phyloP scores from a whole-genome alignment of 1,140 invertebrate species.

The Lasioglossum baleicum region DNA sequence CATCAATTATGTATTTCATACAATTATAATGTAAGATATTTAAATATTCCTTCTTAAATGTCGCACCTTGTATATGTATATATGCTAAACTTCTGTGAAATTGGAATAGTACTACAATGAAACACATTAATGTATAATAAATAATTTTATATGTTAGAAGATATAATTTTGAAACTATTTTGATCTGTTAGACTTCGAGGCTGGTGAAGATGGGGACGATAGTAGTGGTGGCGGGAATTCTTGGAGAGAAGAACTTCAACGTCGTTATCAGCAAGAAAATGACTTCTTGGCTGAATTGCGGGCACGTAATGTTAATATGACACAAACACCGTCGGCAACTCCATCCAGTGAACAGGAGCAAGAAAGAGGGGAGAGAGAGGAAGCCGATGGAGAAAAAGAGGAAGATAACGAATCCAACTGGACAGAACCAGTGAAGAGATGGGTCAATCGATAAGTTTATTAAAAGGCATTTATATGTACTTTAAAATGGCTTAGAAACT shows the following conservation, averaged over 20 bases:
- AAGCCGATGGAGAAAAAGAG: conserved; percentile 79
- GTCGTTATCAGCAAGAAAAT: conserved; percentile 83
- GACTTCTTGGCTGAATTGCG: conserved; percentile 84
- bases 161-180: conserved; percentile 8
- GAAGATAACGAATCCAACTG: conserved; percentile 83
- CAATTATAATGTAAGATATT: no score
- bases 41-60: no score
- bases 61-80: background rate
- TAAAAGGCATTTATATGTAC: conserved; percentile 9
- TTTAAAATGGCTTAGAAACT: conserved; percentile 37
- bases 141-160: background rate
- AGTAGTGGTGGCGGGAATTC: conserved; percentile 79
- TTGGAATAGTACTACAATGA: background rate
- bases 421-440: conserved; percentile 85
- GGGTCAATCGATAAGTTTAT: conserved; percentile 84
- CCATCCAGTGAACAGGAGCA: conserved; percentile 77
- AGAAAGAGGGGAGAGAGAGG: conserved; percentile 74
- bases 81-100: background rate
- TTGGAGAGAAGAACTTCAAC: conserved; percentile 85
- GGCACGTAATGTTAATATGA: conserved; percentile 78
- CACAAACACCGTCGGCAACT: conserved; percentile 65
- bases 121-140: background rate
- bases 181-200: conserved; percentile 77
- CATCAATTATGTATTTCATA: no score
- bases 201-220: conserved; percentile 81